Base-by-base conservation (phyloP, 2,797 vertebrate species). In the Sphaeramia orbicularis region DNA sequence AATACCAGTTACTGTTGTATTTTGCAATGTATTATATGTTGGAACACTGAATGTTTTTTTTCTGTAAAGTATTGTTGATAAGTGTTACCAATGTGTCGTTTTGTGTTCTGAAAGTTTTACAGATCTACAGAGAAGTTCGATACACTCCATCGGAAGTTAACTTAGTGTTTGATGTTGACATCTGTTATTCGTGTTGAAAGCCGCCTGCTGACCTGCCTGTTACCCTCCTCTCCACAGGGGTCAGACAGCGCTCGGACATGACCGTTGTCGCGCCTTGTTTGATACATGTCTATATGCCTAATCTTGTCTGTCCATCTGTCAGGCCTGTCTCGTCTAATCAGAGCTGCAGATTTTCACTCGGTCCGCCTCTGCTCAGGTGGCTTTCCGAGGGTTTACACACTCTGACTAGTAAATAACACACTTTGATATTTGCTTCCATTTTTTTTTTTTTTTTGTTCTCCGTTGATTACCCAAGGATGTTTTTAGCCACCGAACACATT, bases 221-320 rank as follows among this genome's bases (percentile, higher is more conserved):
- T 69, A 54, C 72, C 65, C 75, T 65, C 63, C 53, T 80, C 87
- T 79, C 85, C 13, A 45, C 83, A 40, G 90, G 89, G 75, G 86
- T 84, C 86, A 83, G 80, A 79, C 81, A 71, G 67, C 71, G 42
- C 67, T 82, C 13, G 63, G 71, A 85, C 69, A 73, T 35, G 68
- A 78, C 67, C 36, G 65, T 79, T 72, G 85, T 77, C 84, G 78
- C 66, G 78, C 81, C 88, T 85, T 85, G 77, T 91, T 86, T 80
- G 80, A 90, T 90, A 76, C 84, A 80, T 53, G 86, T 93, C 88
- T 87, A 75, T 86, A 85, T 82, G 84, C 77, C 86, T 94, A 93
- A 93, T 94, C 92, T 89, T 74, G 56, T 87, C 86, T 81, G 84
- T 85, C 92, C 92, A 93, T 94, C 92, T 94, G 92, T 89, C 85